phyloP scores from a whole-genome alignment of 2,888 invertebrate species.

The Acleris cristana region DNA sequence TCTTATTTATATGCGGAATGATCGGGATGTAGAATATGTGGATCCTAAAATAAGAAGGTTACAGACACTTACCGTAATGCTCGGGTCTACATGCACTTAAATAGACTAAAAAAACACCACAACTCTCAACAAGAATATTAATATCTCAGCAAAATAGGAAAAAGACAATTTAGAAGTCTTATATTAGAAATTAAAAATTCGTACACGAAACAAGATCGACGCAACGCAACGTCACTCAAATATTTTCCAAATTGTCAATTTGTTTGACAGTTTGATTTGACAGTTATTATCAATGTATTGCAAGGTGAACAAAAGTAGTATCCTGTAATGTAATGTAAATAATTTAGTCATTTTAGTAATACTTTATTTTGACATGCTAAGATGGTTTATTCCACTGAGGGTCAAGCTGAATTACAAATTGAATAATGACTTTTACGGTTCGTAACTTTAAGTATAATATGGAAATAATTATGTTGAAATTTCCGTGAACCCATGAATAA shows the following conservation, averaged over 20 bases:
- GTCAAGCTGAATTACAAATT: too few relatives aligned
- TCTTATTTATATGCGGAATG: not conserved
- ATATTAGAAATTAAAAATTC: conserved; percentile 18
- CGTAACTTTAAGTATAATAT: too few relatives aligned
- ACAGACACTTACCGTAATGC: conserved; percentile 13
- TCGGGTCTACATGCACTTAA: conserved; percentile 9
- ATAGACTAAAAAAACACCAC: not conserved
- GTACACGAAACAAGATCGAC: conserved; percentile 25
- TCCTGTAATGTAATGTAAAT: too few relatives aligned
- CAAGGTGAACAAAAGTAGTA: too few relatives aligned
- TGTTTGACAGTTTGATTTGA: conserved; percentile 10
- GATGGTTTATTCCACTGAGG: too few relatives aligned
- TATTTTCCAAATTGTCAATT: conserved; percentile 8
- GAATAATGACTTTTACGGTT: too few relatives aligned
- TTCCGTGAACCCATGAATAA: too few relatives aligned
- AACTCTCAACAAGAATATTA: not conserved
- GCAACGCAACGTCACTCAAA: conserved; percentile 33
- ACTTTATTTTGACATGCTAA: too few relatives aligned
- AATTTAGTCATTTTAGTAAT: too few relatives aligned
- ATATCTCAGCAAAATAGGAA: not conserved
- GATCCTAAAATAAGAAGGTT: too few relatives aligned
- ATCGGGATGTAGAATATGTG: not conserved
- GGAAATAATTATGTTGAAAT: too few relatives aligned
- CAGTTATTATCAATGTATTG: too few relatives aligned
- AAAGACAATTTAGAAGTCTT: conserved; percentile 1